Evolutionary conservation across 2,113 vertebrate genomes (phyloP).

Genomic region (Tragelaphus strepsiceros): DNA sequence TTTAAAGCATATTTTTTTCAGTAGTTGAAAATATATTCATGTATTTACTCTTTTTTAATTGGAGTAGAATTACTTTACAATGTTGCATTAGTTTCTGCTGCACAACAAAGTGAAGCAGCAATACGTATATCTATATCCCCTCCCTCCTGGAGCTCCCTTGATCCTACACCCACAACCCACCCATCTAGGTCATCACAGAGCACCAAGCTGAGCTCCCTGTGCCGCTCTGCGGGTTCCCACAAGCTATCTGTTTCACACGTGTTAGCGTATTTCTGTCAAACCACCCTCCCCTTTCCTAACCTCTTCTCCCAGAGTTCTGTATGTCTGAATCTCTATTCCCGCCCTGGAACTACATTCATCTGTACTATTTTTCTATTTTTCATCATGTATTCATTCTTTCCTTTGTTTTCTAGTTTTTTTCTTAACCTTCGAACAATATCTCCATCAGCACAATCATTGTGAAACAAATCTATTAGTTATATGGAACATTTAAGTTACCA

Average conservation of each 20-base stretch:
- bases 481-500: constrained; percentile 17
- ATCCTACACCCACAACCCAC: not conserved
- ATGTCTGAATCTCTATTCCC: not conserved
- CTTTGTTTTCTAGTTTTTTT: not conserved
- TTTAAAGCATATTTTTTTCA: not conserved
- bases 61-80: not conserved
- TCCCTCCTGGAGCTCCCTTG: not conserved
- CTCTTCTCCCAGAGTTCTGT: not conserved
- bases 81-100: not conserved
- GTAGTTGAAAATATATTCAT: not conserved
- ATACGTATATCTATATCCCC: not conserved
- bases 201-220: not conserved
- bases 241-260: not conserved
- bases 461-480: constrained; percentile 33
- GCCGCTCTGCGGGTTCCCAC: not conserved
- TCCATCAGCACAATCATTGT: not conserved
- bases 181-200: not conserved
- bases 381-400: not conserved
- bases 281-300: not conserved
- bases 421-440: constrained; percentile 27
- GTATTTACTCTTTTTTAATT: not conserved
- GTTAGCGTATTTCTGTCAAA: not conserved
- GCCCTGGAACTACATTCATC: not conserved
- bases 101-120: not conserved
- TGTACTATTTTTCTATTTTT: not conserved